phyloP scores from a whole-genome alignment of 2,888 invertebrate species.

The Globia sparganii region DNA sequence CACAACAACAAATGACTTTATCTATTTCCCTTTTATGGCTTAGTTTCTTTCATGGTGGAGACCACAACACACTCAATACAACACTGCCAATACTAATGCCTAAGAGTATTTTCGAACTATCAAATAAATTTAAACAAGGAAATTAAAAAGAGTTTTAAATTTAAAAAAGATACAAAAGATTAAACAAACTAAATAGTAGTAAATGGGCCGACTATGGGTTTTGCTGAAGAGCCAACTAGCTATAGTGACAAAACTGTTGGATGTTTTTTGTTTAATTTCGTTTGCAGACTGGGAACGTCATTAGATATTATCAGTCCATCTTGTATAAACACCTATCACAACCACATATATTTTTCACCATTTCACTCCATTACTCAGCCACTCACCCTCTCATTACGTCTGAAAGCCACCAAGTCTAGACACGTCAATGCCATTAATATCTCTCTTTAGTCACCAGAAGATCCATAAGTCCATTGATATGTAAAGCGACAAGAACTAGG shows the following conservation, averaged over 20 bases:
- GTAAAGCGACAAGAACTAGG: slow-evolving; percentile 80
- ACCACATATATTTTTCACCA: not conserved
- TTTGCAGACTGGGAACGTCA: not conserved
- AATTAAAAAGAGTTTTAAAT: no score
- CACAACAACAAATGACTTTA: not conserved
- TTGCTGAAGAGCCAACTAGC: not conserved
- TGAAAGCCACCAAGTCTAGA: slow-evolving; percentile 30
- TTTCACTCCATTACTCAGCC: not conserved
- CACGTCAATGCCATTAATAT: slow-evolving; percentile 46
- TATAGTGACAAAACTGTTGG: not conserved
- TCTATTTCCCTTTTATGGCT: not conserved
- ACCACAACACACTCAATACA: no score
- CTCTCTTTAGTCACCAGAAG: slow-evolving; percentile 47
- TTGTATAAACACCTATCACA: not conserved
- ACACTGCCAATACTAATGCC: no score
- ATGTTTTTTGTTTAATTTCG: not conserved
- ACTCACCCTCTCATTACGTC: slow-evolving; percentile 12
- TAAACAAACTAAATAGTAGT: no score
- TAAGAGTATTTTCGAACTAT: not conserved
- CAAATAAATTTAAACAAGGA: not conserved
- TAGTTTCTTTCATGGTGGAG: not conserved
- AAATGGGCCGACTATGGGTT: not conserved
- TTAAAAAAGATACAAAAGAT: no score
- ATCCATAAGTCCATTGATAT: slow-evolving; percentile 78
- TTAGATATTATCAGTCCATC: not conserved